phyloP scores from a whole-genome alignment of 1,140 invertebrate genomes.

The Metaphire vulgaris region DNA sequence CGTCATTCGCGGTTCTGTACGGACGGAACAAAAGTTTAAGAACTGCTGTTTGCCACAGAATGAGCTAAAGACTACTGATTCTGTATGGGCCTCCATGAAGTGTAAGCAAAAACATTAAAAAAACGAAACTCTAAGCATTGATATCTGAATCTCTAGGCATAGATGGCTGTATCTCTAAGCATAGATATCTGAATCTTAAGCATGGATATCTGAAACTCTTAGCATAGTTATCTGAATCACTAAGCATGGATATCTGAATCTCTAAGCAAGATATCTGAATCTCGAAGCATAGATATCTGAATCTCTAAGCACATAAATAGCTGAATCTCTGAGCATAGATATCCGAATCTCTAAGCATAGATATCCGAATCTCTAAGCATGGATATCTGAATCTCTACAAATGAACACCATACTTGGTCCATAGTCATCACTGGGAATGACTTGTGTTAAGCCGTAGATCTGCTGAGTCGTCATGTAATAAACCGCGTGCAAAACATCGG shows the following conservation, averaged over 20 bases:
- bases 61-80: not conserved
- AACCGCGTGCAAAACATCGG: constrained; percentile 63
- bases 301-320: not conserved
- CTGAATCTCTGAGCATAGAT: not conserved
- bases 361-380: not conserved
- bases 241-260: not conserved
- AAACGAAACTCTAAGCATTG: not conserved
- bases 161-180: not conserved
- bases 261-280: not conserved
- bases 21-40: too few relatives aligned
- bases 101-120: not conserved
- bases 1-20: not conserved
- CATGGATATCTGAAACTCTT: not conserved
- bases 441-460: constrained; percentile 58
- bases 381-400: not conserved
- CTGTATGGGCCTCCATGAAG: not conserved
- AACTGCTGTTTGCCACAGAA: not conserved
- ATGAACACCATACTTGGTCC: not conserved
- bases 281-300: not conserved
- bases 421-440: not conserved
- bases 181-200: not conserved
- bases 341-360: not conserved
- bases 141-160: not conserved
- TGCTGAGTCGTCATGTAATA: constrained; percentile 62
- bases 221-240: not conserved